These are phyloP conservation scores for Hippocampus barbouri DNA, from an alignment of 2,113 vertebrate genomes.

Conservation along the genomic window DNA sequence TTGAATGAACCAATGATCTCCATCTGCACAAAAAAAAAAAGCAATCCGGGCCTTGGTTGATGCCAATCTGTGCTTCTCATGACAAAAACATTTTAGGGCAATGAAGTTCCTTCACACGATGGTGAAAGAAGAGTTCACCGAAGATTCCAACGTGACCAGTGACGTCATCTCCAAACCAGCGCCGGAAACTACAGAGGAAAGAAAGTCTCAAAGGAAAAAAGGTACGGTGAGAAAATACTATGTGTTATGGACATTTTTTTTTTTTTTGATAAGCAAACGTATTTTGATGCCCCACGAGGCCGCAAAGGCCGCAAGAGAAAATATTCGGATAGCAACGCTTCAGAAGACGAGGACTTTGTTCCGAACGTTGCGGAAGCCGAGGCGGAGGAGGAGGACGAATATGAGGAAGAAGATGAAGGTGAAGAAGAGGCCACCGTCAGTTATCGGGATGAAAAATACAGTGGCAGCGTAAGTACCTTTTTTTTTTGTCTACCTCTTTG, in stretches of 20 bases:
- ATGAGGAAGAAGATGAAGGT: slow-evolving; percentile 47
- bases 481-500: neutral
- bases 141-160: slow-evolving; percentile 11
- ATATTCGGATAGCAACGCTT: slow-evolving; percentile 9
- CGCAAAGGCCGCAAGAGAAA: slow-evolving; percentile 61
- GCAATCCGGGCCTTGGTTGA: no score
- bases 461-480: neutral
- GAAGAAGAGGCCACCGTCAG: neutral
- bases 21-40: no score
- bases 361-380: slow-evolving; percentile 52
- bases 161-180: neutral
- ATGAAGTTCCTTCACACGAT: slow-evolving; percentile 86
- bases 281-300: neutral
- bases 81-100: slow-evolving; percentile 70
- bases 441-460: neutral
- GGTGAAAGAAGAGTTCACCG: slow-evolving; percentile 69
- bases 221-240: slow-evolving; percentile 16
- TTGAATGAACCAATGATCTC: no score
- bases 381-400: slow-evolving; percentile 51
- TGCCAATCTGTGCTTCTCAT: no score
- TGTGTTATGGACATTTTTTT: neutral
- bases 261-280: neutral
- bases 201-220: slow-evolving; percentile 19
- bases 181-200: neutral
- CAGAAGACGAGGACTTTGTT: slow-evolving; percentile 80